These are phyloP conservation scores for Lagodon rhomboides DNA, from an alignment of 2,797 vertebrate genomes.

Conservation along the genomic window DNA sequence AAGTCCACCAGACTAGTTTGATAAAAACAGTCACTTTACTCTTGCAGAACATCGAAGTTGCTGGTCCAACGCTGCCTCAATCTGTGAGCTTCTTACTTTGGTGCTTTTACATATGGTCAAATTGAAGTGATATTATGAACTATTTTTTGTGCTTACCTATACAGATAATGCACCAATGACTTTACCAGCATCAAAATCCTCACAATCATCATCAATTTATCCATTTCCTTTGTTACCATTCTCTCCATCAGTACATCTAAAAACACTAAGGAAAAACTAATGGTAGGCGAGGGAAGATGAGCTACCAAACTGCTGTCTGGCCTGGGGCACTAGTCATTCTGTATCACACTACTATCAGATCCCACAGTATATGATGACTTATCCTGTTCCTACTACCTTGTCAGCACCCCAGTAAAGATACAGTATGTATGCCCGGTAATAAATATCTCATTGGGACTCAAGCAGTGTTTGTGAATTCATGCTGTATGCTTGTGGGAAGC, in stretches of 20 bases:
- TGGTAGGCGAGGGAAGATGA: conserved; percentile 13
- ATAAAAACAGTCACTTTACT: no score
- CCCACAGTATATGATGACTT: conserved; percentile 49
- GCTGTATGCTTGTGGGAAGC: conserved; percentile 14
- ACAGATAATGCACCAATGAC: background rate
- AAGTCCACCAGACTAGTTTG: no score
- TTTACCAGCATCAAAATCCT: background rate
- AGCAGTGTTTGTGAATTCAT: conserved; percentile 19
- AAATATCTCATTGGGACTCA: conserved; percentile 47
- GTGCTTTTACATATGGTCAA: no score
- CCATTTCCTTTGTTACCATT: background rate
- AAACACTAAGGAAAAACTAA: background rate
- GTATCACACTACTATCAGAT: conserved; percentile 38
- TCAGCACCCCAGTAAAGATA: conserved; percentile 53
- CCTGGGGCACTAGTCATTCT: conserved; percentile 37
- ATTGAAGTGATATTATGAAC: background rate
- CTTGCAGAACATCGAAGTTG: no score
- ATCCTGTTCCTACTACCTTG: conserved; percentile 56
- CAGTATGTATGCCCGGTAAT: conserved; percentile 50
- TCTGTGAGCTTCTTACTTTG: no score
- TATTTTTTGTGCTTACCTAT: background rate
- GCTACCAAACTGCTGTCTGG: conserved; percentile 11
- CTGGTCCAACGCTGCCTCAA: no score
- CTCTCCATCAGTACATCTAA: background rate
- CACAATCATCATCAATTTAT: background rate